Base-by-base conservation (phyloP, 1,140 invertebrate species). In the Leptonema lineaticorne region DNA sequence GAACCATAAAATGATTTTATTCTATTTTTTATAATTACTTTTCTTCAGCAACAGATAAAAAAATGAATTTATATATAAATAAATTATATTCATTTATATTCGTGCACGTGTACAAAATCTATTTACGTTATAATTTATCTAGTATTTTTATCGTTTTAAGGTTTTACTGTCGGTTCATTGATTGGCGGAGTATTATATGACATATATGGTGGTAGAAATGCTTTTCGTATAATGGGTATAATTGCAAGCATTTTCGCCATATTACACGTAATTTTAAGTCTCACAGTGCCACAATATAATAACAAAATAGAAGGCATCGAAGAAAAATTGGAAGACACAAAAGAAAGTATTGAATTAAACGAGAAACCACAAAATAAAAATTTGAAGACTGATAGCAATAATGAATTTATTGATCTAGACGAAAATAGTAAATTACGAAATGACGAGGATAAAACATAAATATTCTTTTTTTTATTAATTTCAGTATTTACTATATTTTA, bases 151-250 rank as follows among this genome's bases (percentile, higher is more conserved):
- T 11, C 11, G 2, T 27, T 67, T 69, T 22, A 28, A 72, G 70
- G 67, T 30, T 72, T 72, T 28, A 30, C 56, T 8, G n/a, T 72
- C 9, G 70, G 70, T 1, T 69, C 67, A 4, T 56, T 72, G 5
- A 9, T 69, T 5, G 70, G 70, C 4, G 70, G 70, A n/a, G 6
- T 69, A 8, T 64, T 72, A 18, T 72, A 72, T 46, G 62, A 69
- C n/a, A 30, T 28, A n/a, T 1, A 69, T 1, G 70, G 70, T 0
- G 70, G 67, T 3, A 62, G 63, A 0, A 14, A 26, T 9, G 18
- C 62, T 3, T 72, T 72, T 57, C 37, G 30, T 14, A 48, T 58
- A 27, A 65, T 72, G 46, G 11, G 67, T 20, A 26, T 24, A 1
- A n/a, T 67, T 1, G 70, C 67, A 28, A 6, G 66, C 11, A 5